A percentile compares a stretch with the other conserved stretches of the same genome.
Evolutionary conservation across 30 jellyfish, hydroid and myxozoan species (phyloP).

Genomic region (Aurelia aurita): DNA sequence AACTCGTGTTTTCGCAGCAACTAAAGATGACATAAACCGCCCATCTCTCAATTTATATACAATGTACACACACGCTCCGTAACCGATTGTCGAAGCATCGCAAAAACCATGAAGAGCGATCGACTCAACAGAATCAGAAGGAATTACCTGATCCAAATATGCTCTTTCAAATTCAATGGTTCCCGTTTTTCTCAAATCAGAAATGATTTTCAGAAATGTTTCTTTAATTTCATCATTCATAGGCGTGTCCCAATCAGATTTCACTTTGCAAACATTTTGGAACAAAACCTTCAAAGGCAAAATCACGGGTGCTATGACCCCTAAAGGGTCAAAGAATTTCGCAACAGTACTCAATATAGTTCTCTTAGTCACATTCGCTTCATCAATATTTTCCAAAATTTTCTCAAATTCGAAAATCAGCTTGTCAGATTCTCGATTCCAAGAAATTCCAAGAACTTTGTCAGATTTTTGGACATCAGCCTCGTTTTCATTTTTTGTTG

Average conservation of each 20-base stretch:
- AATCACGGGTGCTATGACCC: background rate
- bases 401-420: no score
- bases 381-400: no score
- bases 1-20: slow-evolving; percentile 72
- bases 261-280: no score
- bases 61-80: slow-evolving; percentile 77
- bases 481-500: no score
- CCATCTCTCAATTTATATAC: slow-evolving; percentile 56
- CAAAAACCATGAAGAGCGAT: slow-evolving; percentile 38
- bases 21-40: slow-evolving; percentile 11
- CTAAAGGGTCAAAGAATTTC: slow-evolving; percentile 19
- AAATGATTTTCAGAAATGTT: slow-evolving; percentile 52
- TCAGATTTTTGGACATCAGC: no score
- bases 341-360: background rate
- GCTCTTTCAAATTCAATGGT: slow-evolving; percentile 48
- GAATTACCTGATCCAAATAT: slow-evolving; percentile 4
- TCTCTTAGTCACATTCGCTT: slow-evolving; percentile 43
- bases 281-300: slow-evolving; percentile 44
- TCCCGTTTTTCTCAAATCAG: slow-evolving; percentile 58
- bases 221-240: slow-evolving; percentile 6
- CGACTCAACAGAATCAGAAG: slow-evolving; percentile 59
- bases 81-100: slow-evolving; percentile 73
- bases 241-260: slow-evolving; percentile 43
- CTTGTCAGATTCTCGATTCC: no score
- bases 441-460: no score